Evolutionary conservation across 2,888 invertebrate genomes (phyloP), one percentile per base, ranked within the genome.

Genomic region (Drosophila setosimentum): DNA sequence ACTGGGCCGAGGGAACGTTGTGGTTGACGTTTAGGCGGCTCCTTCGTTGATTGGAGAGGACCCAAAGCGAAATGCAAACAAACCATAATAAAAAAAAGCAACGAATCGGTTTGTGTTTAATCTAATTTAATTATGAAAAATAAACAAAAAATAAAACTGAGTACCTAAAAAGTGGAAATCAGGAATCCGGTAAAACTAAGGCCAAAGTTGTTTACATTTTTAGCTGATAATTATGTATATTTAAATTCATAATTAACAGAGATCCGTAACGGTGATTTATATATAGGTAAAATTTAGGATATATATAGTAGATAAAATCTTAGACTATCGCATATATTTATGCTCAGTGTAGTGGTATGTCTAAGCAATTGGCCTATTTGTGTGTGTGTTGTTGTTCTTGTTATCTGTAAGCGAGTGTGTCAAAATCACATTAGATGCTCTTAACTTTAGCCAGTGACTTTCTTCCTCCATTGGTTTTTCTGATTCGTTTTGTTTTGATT

Each of bases 351-450:
- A 51, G 18, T 27, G 37, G 21, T 27, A 27, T 48, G 54, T 48
- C 53, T 24, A 11, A 11, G 18, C 7, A 51, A n/a, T 32, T 49
- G 7, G n/a, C 10, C 42, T 40, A 11, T 30, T 1, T 54, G 10
- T 53, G 33, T 50, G 29, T 42, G 27, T 58, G 37, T 53, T 58
- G 60, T 21, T 68, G 58, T 48, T 35, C 45, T 51, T 60, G 62
- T 61, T 70, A 68, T 70, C 62, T 68, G 61, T 73, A 59, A 63
- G 70, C 61, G 53, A 87, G 82, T 85, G 79, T 85, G 86, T 89
- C 88, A 87, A 87, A 87, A 87, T 87, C 86, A 89, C 90, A 88
- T 87, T 89, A 87, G 88, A 78, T 76, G 80, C 86, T 78, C 89
- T 86, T 86, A 90, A 82, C 88, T 88, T 89, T 82, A 51, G 73